phyloP scores from a whole-genome alignment of 2,888 invertebrate species.

The Dicyrtoma fusca region DNA sequence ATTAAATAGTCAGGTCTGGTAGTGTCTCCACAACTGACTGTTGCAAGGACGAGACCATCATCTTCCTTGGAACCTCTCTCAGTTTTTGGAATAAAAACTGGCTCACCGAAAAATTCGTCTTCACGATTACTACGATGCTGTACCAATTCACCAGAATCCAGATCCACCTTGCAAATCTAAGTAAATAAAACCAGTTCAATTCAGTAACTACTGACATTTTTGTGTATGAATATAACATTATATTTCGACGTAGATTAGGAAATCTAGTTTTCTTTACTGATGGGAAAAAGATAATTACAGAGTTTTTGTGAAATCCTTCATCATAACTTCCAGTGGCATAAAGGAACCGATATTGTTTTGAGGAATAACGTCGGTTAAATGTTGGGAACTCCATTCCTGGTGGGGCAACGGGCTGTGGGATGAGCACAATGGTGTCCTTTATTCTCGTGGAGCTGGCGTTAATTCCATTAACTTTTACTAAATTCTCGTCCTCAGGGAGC shows the following conservation, averaged over 20 bases:
- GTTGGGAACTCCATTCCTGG: constrained; percentile 62
- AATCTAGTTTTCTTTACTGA: too few relatives aligned
- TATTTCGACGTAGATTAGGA: constrained; percentile 19
- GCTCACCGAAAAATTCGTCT: constrained; percentile 60
- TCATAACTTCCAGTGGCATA: constrained; percentile 61
- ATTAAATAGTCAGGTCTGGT: constrained; percentile 57
- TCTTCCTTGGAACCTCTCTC: constrained; percentile 23
- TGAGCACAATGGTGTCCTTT: constrained; percentile 57
- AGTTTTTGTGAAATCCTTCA: constrained; percentile 57
- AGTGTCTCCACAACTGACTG: constrained; percentile 57
- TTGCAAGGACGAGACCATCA: constrained; percentile 54
- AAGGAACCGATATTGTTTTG: constrained; percentile 61
- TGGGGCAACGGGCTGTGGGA: constrained; percentile 55
- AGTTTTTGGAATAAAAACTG: constrained; percentile 62
- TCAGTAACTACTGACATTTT: not conserved
- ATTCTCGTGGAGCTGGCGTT: constrained; percentile 59
- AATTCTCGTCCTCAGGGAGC: constrained; percentile 59
- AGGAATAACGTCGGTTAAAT: constrained; percentile 60
- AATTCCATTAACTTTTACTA: constrained; percentile 59
- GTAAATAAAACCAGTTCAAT: constrained; percentile 28
- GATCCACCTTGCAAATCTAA: constrained; percentile 61
- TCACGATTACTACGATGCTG: constrained; percentile 59
- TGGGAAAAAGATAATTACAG: constrained; percentile 52
- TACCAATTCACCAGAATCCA: constrained; percentile 58
- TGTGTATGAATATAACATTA: not conserved